Evolutionary conservation across 2,113 vertebrate genomes (phyloP).

Genomic region (Rafetus swinhoei): DNA sequence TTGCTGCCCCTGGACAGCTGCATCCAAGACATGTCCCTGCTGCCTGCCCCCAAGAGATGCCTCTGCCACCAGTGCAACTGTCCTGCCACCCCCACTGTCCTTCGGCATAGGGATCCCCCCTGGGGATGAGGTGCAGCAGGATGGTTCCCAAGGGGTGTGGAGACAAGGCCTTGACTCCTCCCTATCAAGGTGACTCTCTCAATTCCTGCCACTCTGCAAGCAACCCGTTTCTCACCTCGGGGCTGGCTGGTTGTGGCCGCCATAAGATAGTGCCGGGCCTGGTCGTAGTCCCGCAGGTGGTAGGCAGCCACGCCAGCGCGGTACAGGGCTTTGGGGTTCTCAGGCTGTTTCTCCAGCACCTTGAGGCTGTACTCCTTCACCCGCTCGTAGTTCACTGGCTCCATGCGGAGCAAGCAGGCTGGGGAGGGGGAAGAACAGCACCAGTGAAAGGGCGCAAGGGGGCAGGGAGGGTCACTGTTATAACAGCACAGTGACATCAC

Average conservation of each 20-base stretch:
- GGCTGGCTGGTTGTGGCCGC: constrained; percentile 84
- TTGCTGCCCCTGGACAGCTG: not conserved
- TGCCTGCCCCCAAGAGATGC: not conserved
- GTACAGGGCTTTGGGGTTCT: constrained; percentile 89
- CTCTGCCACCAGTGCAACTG: not conserved
- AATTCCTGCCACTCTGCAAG: not conserved
- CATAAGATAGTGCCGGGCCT: constrained; percentile 82
- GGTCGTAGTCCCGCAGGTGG: constrained; percentile 86
- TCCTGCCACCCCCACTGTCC: not conserved
- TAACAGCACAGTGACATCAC: not conserved
- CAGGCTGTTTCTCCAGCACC: constrained; percentile 83
- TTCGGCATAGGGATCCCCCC: not conserved
- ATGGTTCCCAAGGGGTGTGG: not conserved
- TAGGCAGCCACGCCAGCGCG: constrained; percentile 89
- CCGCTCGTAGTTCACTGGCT: constrained; percentile 85
- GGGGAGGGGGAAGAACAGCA: not conserved
- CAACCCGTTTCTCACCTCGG: constrained; percentile 71
- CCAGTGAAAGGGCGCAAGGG: not conserved
- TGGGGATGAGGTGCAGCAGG: not conserved
- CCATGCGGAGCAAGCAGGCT: constrained; percentile 90
- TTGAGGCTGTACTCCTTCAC: constrained; percentile 89
- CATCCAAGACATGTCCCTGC: not conserved
- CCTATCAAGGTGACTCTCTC: not conserved
- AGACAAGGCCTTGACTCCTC: not conserved
- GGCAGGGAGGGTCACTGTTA: not conserved